Percentiles rank a stretch among this genome's conserved stretches.
These are phyloP conservation scores for Micoletzkya japonica DNA, from an alignment of 2,888 invertebrate species.

Conservation along the genomic window DNA sequence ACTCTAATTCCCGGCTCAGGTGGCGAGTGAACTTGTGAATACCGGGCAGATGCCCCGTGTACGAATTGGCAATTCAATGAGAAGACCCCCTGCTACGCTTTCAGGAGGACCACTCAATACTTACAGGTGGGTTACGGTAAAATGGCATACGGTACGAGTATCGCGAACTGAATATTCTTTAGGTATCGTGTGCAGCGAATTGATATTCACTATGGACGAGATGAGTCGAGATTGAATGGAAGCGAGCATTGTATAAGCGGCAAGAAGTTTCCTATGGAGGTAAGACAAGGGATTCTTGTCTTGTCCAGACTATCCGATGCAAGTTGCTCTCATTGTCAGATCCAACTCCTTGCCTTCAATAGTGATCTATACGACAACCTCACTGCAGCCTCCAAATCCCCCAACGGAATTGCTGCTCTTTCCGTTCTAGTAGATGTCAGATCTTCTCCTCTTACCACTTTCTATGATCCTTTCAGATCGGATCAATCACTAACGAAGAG, in stretches of 20 bases:
- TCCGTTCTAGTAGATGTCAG: conserved; percentile 87
- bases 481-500: conserved; percentile 46
- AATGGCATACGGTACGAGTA: conserved; percentile 80
- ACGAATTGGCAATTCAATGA: conserved; percentile 42
- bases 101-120: conserved; percentile 48
- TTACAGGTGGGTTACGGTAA: conserved; percentile 64
- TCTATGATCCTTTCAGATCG: conserved; percentile 37
- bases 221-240: conserved; percentile 78
- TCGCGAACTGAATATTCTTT: conserved; percentile 68
- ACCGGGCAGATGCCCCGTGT: conserved; percentile 55
- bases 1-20: conserved; percentile 37
- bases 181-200: conserved; percentile 47
- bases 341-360: conserved; percentile 97
- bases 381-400: conserved; percentile 87
- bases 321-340: conserved; percentile 71
- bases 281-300: conserved; percentile 68
- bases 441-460: background rate
- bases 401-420: conserved; percentile 91
- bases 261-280: conserved; percentile 94
- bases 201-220: conserved; percentile 79
- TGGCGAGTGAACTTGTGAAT: conserved; percentile 46
- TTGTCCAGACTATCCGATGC: background rate
- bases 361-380: conserved; percentile 93
- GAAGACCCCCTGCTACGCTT: conserved; percentile 74
- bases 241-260: conserved; percentile 96